Base-by-base conservation (phyloP, 2,888 invertebrate species). In the Cactoblastis cactorum region DNA sequence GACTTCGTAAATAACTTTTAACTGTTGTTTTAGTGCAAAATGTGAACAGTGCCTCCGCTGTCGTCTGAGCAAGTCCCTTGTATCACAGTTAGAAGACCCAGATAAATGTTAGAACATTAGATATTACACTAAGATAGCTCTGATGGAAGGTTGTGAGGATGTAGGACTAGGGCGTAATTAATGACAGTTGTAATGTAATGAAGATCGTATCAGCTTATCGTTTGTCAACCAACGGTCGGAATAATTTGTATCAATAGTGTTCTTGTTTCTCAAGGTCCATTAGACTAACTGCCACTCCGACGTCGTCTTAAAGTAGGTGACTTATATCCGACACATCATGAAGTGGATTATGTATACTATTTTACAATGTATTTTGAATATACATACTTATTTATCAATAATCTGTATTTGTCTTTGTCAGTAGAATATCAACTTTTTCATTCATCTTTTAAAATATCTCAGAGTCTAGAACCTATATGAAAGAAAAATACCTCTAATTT, bases 1-100 rank as follows among this genome's bases (percentile, higher is more conserved):
- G 50, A 50, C 52, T 53, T 50, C 50, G 50, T 58, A 54, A 54
- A 56, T 52, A 52, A 53, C 51, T 54, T 58, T 56, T 58, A 58
- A 58, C 58, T 53, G 58, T 55, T 50, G 52, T 54, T 58, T 54
- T 49, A 43, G 45, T 50, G 50, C 50, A 52, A 58, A 58, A 53
- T 53, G 53, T 43, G 52, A 51, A 35, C 45, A 46, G 50, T 48
- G 50, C 45, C 49, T 47, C 24, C 41, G 47, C 33, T 39, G 24
- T 18, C 15, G 37, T 35, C 33, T 14, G 47, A 55, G 45, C 54
- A 38, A 47, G 45, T 52, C 53, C 54, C 51, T 55, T 50, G 49
- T 52, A 51, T 41, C 53, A 49, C 52, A 53, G 55, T 54, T 57
- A 54, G 52, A 24, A 35, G 50, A 50, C 35, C 49, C 52, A 54